A percentile compares a stretch with the other conserved stretches of the same genome.
These are phyloP conservation scores for Spermophilus dauricus DNA, from an alignment of 2,113 vertebrate species.

Conservation along the genomic window DNA sequence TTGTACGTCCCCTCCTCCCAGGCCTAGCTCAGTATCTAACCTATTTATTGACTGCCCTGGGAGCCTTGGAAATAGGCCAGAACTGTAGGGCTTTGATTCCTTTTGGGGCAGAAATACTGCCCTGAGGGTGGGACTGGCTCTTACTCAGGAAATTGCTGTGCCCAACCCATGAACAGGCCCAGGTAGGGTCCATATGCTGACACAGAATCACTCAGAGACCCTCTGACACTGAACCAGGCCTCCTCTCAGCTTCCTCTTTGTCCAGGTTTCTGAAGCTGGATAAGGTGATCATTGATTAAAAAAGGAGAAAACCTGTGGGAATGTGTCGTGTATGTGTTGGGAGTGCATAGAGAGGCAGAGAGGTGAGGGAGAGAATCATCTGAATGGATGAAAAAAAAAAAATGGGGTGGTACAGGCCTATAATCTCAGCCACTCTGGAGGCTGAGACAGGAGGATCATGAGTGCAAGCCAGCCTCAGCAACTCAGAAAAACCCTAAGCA, in stretches of 20 bases:
- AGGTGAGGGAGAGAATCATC: not conserved
- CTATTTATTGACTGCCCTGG: slow-evolving; percentile 83
- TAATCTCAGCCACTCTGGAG: not conserved
- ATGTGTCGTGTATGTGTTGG: slow-evolving; percentile 4
- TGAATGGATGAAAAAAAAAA: not conserved
- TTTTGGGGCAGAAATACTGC: slow-evolving; percentile 67
- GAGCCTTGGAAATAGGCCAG: slow-evolving; percentile 66
- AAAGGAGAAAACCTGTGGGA: slow-evolving; percentile 75
- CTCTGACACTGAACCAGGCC: slow-evolving; percentile 71
- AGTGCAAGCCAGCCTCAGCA: not conserved
- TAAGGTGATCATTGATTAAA: slow-evolving; percentile 83
- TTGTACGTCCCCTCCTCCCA: slow-evolving; percentile 44
- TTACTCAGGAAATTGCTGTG: slow-evolving; percentile 84
- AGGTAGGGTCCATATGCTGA: slow-evolving; percentile 37
- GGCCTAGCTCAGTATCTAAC: slow-evolving; percentile 76
- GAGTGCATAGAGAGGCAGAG: too few relatives aligned
- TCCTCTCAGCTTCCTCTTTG: slow-evolving; percentile 70
- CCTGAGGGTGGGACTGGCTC: slow-evolving; percentile 75
- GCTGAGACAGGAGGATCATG: not conserved
- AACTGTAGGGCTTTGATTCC: slow-evolving; percentile 60
- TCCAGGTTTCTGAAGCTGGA: slow-evolving; percentile 81
- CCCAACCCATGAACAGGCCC: slow-evolving; percentile 64
- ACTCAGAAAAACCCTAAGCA: too few relatives aligned
- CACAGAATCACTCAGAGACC: slow-evolving; percentile 76
- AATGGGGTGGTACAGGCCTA: too few relatives aligned